Evolutionary conservation across 2,888 invertebrate genomes (phyloP).

Genomic region (Invenusta paracnida): DNA sequence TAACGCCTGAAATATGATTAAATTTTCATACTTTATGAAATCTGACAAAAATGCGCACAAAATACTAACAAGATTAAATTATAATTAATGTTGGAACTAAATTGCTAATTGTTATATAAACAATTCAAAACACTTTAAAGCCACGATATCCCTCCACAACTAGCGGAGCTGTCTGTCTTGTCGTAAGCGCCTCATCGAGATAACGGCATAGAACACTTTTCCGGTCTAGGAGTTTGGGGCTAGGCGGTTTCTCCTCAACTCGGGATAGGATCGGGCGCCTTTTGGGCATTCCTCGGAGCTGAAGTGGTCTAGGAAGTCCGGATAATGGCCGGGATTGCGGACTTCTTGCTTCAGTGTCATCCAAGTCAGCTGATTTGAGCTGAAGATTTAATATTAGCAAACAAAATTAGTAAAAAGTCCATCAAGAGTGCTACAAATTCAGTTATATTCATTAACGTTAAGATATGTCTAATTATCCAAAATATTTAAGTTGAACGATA

Average conservation of each 20-base stretch:
- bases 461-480: too few species aligned
- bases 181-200: neutral
- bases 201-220: neutral
- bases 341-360: too few species aligned
- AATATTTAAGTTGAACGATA: too few species aligned
- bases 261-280: neutral
- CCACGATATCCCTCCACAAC: neutral
- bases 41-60: too few species aligned
- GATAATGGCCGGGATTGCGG: neutral
- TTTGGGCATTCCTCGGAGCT: neutral
- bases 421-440: too few species aligned
- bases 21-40: too few species aligned
- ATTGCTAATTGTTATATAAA: neutral
- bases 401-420: too few species aligned
- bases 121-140: neutral
- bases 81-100: neutral
- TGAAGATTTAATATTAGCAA: neutral
- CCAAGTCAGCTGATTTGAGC: too few species aligned
- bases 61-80: neutral
- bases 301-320: neutral
- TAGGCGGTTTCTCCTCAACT: neutral
- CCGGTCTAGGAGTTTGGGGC: neutral
- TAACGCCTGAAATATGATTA: too few species aligned
- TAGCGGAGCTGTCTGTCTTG: neutral
- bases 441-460: too few species aligned